Conservation (phyloP, 2,113 vertebrate species). For the Girardinichthys multiradiatus region DNA sequence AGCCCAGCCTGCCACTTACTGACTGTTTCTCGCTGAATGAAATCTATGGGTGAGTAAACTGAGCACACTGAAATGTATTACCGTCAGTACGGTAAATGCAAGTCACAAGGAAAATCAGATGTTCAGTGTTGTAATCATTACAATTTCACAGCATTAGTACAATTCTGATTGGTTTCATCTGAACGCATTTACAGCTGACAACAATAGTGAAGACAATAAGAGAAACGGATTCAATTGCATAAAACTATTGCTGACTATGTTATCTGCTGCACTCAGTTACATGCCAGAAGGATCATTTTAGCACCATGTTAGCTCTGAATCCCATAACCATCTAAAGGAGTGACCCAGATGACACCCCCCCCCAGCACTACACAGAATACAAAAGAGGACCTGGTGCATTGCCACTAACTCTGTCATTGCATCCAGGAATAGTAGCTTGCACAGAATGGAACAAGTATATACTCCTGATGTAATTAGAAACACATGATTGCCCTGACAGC, state of each 20-base stretch:
- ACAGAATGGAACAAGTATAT: slow-evolving; percentile 48
- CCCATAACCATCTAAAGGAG: slow-evolving; percentile 26
- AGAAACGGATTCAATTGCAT: slow-evolving; percentile 11
- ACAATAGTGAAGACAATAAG: slow-evolving; percentile 1
- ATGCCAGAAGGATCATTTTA: slow-evolving; percentile 33
- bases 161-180: background rate
- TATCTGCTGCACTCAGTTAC: slow-evolving; percentile 7
- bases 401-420: slow-evolving; percentile 58
- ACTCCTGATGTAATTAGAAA: slow-evolving; percentile 73
- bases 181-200: background rate
- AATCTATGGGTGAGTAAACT: slow-evolving; percentile 18
- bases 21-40: slow-evolving; percentile 3
- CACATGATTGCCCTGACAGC: slow-evolving; percentile 54
- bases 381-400: slow-evolving; percentile 56
- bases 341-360: slow-evolving; percentile 35
- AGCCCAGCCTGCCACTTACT: background rate
- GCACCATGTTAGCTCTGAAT: slow-evolving; percentile 42
- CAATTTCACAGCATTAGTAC: background rate
- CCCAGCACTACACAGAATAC: slow-evolving; percentile 18
- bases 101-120: background rate
- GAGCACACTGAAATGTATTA: background rate
- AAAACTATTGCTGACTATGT: background rate
- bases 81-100: background rate
- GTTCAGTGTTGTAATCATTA: background rate
- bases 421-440: slow-evolving; percentile 74